Base-by-base conservation (phyloP, 1,140 invertebrate genomes). In the Proales similis region DNA sequence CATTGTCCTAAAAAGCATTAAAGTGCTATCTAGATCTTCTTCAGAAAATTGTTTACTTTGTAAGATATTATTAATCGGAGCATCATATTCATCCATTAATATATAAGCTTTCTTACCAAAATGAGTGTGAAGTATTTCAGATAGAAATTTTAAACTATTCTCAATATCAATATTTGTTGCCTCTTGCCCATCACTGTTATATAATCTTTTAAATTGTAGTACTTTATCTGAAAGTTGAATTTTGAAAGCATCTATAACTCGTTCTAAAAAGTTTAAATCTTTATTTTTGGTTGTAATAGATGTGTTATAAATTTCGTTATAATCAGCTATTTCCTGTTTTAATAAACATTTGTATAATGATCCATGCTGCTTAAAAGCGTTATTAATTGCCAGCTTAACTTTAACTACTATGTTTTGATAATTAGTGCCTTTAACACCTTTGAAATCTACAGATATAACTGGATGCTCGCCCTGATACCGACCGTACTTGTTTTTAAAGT, bases 11-110 rank as follows among this genome's bases (percentile, higher is more conserved):
- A 48, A 48, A 48, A 48, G 47, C 22, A 48, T 48, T 26, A 48
- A 26, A 48, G 47, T 48, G 24, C 24, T 48, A n/a, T 48, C 47
- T 48, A 48, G 47, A 48, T 48, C 47, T 27, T 48, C 14, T n/a
- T 26, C 47, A 27, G 47, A 26, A 48, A 48, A 48, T 26, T 48
- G 20, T 7, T 24, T 26, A 29, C 20, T 48, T 48, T 48, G 47
- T 48, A 48, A 26, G n/a, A 48, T 48, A 48, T 48, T 48, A 48
- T 48, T 48, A 48, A 48, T 48, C 24, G 47, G 47, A 7, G 47
- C 22, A 48, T 27, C 22, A 48, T 48, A 48, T 48, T 27, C 22
- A 27, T 27, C 22, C 26, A 27, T 48, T 48, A 27, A 27, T 27
- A 24, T 27, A 48, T 3, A 48, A 20, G 22, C 46, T 20, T 48